phyloP scores from a whole-genome alignment of 2,888 invertebrate species.

The Campoplex nolae region DNA sequence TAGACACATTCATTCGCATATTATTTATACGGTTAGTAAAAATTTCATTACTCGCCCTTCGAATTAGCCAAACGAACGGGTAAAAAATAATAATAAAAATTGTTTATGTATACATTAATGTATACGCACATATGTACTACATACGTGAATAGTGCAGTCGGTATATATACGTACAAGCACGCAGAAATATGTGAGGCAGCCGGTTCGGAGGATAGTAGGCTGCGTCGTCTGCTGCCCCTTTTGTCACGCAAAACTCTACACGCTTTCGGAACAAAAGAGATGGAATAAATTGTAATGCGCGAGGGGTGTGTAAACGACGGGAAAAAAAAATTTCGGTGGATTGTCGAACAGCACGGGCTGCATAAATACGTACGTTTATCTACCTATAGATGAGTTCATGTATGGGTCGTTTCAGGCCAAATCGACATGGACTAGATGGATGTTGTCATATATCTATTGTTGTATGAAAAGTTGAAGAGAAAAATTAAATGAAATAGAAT shows the following conservation, averaged over 20 bases:
- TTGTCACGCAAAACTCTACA: constrained; percentile 66
- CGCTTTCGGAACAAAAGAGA: constrained; percentile 61
- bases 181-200: constrained; percentile 57
- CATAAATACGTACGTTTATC: constrained; percentile 9
- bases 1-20: neutral
- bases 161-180: neutral
- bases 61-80: constrained; percentile 49
- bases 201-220: constrained; percentile 42
- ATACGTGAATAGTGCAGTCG: neutral
- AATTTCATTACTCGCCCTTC: constrained; percentile 44
- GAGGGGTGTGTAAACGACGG: constrained; percentile 34
- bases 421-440: neutral
- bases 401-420: neutral
- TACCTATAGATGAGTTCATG: neutral
- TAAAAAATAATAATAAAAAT: constrained; percentile 13
- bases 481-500: neutral
- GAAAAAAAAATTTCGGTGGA: constrained; percentile 9
- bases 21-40: constrained; percentile 10
- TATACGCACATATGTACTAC: neutral
- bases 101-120: neutral
- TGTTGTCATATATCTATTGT: neutral
- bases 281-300: constrained; percentile 62
- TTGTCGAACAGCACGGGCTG: constrained; percentile 24
- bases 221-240: constrained; percentile 42
- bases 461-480: neutral